Conservation (phyloP, 2,797 vertebrate genomes). For the Pogoniulus pusillus region DNA sequence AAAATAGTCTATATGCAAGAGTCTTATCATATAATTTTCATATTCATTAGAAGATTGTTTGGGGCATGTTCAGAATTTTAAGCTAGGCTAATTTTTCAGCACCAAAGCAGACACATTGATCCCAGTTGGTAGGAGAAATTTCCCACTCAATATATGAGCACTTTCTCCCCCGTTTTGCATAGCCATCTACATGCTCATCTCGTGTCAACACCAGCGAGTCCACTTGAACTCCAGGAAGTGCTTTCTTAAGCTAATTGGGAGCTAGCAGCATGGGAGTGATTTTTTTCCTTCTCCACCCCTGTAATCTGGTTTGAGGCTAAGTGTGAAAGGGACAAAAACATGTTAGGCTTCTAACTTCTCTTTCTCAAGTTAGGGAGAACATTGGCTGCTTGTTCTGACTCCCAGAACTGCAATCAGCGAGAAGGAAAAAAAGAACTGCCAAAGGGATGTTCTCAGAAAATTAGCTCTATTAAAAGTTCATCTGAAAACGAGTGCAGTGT, state of each 20-base stretch:
- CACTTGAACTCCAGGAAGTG: not conserved
- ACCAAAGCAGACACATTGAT: not conserved
- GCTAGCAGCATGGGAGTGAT: not conserved
- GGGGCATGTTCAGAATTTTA: not conserved
- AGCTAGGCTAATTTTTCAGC: not conserved
- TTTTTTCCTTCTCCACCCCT: not conserved
- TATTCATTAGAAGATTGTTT: not conserved
- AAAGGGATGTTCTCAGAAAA: slow-evolving; percentile 42
- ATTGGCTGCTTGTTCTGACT: not conserved
- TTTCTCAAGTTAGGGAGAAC: not conserved
- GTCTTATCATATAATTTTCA: not conserved
- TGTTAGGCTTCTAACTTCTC: not conserved
- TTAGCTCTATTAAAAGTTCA: slow-evolving; percentile 45
- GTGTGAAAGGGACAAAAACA: not conserved
- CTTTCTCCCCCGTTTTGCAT: not conserved
- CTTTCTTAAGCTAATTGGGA: not conserved
- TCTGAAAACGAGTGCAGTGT: not conserved
- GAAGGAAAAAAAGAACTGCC: not conserved
- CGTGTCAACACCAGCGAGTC: not conserved
- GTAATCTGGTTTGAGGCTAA: not conserved
- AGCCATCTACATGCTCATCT: not conserved
- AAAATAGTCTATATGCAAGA: not conserved
- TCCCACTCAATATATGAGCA: not conserved
- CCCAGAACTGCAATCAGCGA: not conserved
- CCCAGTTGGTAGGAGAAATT: not conserved